Evolutionary conservation across 2,113 vertebrate species (phyloP).

Genomic region (Cheirogaleus medius): DNA sequence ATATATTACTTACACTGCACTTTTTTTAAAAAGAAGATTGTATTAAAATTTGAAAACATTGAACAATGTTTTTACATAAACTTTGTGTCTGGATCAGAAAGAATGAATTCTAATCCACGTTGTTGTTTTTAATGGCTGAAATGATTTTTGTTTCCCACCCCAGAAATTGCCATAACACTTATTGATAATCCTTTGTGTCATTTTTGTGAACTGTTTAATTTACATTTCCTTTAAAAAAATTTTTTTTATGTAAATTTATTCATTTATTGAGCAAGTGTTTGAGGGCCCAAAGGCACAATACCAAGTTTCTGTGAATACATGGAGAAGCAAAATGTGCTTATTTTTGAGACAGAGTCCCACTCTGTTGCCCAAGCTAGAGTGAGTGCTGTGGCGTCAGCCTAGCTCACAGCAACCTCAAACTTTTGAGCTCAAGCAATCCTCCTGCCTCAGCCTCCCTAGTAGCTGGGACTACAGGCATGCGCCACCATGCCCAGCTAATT

Average conservation of each 20-base stretch:
- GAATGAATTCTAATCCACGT: background rate
- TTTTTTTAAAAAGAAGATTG: background rate
- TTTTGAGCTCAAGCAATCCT: too few species aligned
- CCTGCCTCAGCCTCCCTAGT: too few species aligned
- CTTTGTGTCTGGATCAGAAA: slow-evolving; percentile 6
- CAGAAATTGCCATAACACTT: background rate
- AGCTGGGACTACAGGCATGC: too few species aligned
- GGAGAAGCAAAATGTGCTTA: background rate
- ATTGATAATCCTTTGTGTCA: background rate
- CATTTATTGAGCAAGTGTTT: background rate
- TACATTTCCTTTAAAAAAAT: background rate
- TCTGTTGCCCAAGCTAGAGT: too few species aligned
- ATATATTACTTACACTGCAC: background rate
- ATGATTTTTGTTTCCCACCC: background rate
- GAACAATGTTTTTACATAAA: background rate
- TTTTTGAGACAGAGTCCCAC: too few species aligned
- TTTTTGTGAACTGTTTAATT: background rate
- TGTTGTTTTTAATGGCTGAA: background rate
- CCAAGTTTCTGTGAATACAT: background rate
- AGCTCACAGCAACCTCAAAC: too few species aligned
- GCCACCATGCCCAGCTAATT: too few species aligned
- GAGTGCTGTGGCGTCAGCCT: too few species aligned
- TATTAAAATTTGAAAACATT: background rate
- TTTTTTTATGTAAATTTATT: background rate
- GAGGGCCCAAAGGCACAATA: background rate